phyloP scores from a whole-genome alignment of 2,113 vertebrate genomes.

The Oophaga pumilio region DNA sequence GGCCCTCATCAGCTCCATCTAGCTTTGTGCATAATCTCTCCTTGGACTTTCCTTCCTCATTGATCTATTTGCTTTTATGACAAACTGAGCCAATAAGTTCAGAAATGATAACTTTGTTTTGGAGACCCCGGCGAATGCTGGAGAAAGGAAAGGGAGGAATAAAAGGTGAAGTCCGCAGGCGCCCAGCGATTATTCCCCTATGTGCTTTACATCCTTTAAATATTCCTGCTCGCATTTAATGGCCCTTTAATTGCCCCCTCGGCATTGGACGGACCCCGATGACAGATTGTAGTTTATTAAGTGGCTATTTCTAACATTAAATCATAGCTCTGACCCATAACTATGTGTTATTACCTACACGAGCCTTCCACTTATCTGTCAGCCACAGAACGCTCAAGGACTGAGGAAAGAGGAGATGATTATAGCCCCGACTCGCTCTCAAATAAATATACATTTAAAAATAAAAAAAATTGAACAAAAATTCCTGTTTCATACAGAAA shows the following conservation, averaged over 20 bases:
- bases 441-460: neutral
- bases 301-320: neutral
- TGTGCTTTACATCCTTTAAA: neutral
- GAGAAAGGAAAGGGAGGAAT: neutral
- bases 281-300: neutral
- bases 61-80: neutral
- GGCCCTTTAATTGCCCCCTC: neutral
- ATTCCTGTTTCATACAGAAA: neutral
- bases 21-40: neutral
- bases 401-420: neutral
- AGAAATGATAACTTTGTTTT: neutral
- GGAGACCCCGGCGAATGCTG: neutral
- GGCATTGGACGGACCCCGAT: neutral
- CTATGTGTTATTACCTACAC: neutral
- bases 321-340: neutral
- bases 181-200: neutral
- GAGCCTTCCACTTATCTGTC: neutral
- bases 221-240: neutral
- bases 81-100: neutral
- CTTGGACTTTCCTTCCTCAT: neutral
- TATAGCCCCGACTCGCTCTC: neutral
- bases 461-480: neutral
- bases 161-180: neutral
- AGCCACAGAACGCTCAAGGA: conserved; percentile 4
- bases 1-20: neutral